Conservation (phyloP, 2,797 vertebrate species). For the Falco biarmicus region DNA sequence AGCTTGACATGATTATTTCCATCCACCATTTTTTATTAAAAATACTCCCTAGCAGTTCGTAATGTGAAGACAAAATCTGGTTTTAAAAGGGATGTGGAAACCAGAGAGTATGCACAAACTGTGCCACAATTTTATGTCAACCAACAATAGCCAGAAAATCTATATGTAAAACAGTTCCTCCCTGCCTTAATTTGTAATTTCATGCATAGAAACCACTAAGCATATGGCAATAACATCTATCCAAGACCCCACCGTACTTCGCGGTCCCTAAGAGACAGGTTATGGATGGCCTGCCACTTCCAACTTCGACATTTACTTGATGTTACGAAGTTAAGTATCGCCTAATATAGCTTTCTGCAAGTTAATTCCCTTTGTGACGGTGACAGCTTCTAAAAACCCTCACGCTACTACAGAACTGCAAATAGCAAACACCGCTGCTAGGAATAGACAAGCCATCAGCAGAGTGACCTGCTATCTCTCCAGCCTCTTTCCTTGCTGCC, state of each 20-base stretch:
- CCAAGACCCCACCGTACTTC: background rate
- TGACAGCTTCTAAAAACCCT: conserved; percentile 32
- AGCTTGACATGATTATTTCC: conserved; percentile 48
- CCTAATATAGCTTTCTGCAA: background rate
- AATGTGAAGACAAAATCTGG: background rate
- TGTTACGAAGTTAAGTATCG: background rate
- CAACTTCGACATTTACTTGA: background rate
- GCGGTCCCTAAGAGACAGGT: background rate
- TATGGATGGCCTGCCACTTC: conserved; percentile 21
- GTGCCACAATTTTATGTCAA: background rate
- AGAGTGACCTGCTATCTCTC: background rate
- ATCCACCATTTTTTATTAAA: conserved; percentile 58
- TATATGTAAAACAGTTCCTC: background rate
- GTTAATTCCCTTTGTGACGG: background rate
- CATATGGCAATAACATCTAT: background rate
- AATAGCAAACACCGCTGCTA: conserved; percentile 2
- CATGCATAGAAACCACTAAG: background rate
- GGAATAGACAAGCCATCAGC: background rate
- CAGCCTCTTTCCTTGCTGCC: conserved; percentile 20
- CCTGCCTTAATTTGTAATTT: background rate
- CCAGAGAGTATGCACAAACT: background rate
- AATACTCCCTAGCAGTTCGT: background rate
- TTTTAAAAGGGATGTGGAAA: background rate
- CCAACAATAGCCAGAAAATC: background rate
- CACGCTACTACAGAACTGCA: background rate